Evolutionary conservation across 2,797 vertebrate genomes (phyloP).

Genomic region (Typhlichthys eigenmanni): DNA sequence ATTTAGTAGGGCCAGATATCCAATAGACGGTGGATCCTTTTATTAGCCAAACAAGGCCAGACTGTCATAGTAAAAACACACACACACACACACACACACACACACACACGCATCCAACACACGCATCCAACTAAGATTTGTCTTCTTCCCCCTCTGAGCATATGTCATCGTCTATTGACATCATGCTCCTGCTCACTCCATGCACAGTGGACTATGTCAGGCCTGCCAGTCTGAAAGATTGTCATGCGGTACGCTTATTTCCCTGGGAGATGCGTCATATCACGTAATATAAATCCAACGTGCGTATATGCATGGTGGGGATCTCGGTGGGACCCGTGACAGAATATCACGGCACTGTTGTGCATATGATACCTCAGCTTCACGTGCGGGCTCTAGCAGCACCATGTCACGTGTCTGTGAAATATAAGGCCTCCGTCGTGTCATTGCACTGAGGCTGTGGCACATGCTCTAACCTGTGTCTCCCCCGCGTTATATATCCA

Average conservation of each 20-base stretch:
- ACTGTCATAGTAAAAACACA: conserved; percentile 35
- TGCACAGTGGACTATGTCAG: conserved; percentile 18
- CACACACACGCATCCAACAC: not conserved
- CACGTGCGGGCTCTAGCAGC: too few species aligned
- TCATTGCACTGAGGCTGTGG: conserved; percentile 10
- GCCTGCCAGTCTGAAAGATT: conserved; percentile 50
- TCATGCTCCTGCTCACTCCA: conserved; percentile 6
- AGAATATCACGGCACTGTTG: not conserved
- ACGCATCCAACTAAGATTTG: not conserved
- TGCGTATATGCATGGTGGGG: conserved; percentile 7
- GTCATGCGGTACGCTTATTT: conserved; percentile 42
- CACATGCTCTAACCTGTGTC: too few species aligned
- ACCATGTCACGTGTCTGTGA: not conserved
- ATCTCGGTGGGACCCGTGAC: conserved; percentile 31
- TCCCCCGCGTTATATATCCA: conserved; percentile 39
- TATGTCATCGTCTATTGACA: not conserved
- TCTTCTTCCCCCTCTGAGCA: conserved; percentile 5
- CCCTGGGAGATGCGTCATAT: conserved; percentile 37
- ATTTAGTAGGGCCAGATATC: conserved; percentile 24
- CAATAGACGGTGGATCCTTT: conserved; percentile 37
- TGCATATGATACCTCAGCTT: too few species aligned
- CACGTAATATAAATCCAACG: conserved; percentile 44
- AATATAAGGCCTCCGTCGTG: conserved; percentile 35
- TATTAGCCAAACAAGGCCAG: conserved; percentile 56
- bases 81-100: not conserved